A percentile compares a stretch with the other conserved stretches of the same genome.
phyloP scores from a whole-genome alignment of 92 coral and sea anemone genomes.

The Umimayanthus kanabou region DNA sequence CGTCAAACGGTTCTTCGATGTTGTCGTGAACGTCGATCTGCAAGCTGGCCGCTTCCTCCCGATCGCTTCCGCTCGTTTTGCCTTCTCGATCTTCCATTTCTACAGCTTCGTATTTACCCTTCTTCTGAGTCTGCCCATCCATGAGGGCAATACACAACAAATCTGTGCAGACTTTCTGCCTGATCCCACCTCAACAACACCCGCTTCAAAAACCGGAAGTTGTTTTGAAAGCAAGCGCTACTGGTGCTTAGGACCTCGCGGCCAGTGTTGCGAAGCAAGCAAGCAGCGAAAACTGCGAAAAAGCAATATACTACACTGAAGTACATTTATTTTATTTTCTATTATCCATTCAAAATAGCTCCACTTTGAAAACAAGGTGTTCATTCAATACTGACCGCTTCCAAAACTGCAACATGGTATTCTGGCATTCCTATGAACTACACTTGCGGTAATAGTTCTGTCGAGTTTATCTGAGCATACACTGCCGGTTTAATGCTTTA shows the following conservation, averaged over 20 bases:
- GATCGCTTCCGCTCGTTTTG: constrained; percentile 17
- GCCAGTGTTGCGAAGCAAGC: not conserved
- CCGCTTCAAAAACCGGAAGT: constrained; percentile 4
- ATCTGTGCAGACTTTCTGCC: not conserved
- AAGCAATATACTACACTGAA: not conserved
- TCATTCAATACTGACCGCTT: too few relatives aligned
- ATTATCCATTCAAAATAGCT: too few relatives aligned
- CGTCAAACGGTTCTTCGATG: constrained; percentile 85
- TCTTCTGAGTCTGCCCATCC: not conserved
- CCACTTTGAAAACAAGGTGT: too few relatives aligned
- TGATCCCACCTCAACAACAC: not conserved
- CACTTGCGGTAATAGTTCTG: too few relatives aligned
- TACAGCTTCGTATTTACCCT: constrained; percentile 52
- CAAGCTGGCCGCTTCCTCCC: constrained; percentile 49
- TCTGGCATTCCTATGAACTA: too few relatives aligned
- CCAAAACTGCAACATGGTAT: too few relatives aligned
- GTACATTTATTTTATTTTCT: not conserved
- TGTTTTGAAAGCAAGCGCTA: not conserved
- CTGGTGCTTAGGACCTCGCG: constrained; percentile 15
- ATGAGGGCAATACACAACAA: not conserved
- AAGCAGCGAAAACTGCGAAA: not conserved
- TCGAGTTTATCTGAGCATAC: too few relatives aligned
- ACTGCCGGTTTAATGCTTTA: too few relatives aligned
- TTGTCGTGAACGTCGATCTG: constrained; percentile 48
- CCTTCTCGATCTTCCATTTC: constrained; percentile 69